phyloP scores from a whole-genome alignment of 2,888 invertebrate genomes.

The Teleogryllus oceanicus region DNA sequence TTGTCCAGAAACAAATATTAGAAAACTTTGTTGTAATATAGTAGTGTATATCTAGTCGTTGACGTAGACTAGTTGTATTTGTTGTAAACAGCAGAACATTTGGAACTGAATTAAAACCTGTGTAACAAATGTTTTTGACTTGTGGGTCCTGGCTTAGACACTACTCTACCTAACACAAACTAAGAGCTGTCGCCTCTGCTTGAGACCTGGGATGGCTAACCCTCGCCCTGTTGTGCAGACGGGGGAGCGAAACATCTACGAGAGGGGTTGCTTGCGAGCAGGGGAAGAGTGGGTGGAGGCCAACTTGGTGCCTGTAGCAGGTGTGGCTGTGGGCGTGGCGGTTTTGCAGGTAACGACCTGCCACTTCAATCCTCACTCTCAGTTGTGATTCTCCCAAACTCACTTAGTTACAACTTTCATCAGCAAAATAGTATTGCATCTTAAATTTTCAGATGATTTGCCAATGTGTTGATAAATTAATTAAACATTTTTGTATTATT shows the following conservation, averaged over 20 bases:
- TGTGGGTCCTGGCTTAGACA: slow-evolving; percentile 18
- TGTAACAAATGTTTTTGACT: slow-evolving; percentile 9
- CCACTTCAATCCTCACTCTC: neutral
- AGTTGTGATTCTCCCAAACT: neutral
- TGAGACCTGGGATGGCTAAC: slow-evolving; percentile 5
- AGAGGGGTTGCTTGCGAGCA: slow-evolving; percentile 88
- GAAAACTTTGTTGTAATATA: neutral
- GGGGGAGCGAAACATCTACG: slow-evolving; percentile 83
- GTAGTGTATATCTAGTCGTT: neutral
- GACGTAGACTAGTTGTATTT: neutral
- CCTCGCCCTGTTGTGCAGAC: slow-evolving; percentile 53
- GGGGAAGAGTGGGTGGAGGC: slow-evolving; percentile 93
- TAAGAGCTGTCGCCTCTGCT: slow-evolving; percentile 18
- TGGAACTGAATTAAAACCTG: neutral
- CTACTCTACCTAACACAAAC: slow-evolving; percentile 18
- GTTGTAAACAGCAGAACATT: neutral
- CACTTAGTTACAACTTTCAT: neutral
- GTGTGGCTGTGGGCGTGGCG: slow-evolving; percentile 76
- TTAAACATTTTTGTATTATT: too few relatives aligned
- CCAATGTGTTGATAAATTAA: neutral
- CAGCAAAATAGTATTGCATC: neutral
- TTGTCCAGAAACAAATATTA: too few relatives aligned
- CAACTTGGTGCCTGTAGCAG: slow-evolving; percentile 83
- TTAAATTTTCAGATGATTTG: neutral
- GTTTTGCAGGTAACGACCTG: slow-evolving; percentile 75